Percentiles rank a stretch among this genome's conserved stretches.
phyloP scores from a whole-genome alignment of 2,113 vertebrate genomes.

The Aegypius monachus region DNA sequence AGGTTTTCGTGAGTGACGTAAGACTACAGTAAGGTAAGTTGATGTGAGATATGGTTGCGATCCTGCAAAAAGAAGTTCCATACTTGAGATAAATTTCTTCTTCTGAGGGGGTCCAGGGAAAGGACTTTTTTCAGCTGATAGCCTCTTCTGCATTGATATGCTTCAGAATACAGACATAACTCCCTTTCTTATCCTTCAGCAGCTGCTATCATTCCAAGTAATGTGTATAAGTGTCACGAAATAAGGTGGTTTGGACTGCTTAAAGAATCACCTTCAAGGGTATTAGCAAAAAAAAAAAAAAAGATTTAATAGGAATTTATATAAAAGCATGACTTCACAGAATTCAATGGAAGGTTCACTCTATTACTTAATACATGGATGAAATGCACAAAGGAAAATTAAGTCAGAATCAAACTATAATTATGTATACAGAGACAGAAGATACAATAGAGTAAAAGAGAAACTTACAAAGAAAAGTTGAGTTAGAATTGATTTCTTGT shows the following conservation, averaged over 20 bases:
- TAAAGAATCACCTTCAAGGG: too few relatives aligned
- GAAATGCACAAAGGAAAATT: too few relatives aligned
- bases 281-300: too few relatives aligned
- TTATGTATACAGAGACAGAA: too few relatives aligned
- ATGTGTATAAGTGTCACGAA: not conserved
- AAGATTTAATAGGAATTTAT: too few relatives aligned
- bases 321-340: too few relatives aligned
- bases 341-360: too few relatives aligned
- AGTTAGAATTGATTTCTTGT: too few relatives aligned
- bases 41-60: not conserved
- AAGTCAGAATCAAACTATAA: too few relatives aligned
- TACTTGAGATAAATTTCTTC: not conserved
- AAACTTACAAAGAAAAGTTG: too few relatives aligned
- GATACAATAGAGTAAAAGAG: too few relatives aligned
- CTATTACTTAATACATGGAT: too few relatives aligned
- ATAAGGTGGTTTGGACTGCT: not conserved
- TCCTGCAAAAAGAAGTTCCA: not conserved
- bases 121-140: not conserved
- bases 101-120: not conserved
- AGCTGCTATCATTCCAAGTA: not conserved
- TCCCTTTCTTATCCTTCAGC: not conserved
- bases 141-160: not conserved
- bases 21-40: not conserved
- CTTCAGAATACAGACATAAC: not conserved
- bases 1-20: not conserved